Conservation (phyloP, 2,888 invertebrate genomes). For the Drosophila merina region DNA sequence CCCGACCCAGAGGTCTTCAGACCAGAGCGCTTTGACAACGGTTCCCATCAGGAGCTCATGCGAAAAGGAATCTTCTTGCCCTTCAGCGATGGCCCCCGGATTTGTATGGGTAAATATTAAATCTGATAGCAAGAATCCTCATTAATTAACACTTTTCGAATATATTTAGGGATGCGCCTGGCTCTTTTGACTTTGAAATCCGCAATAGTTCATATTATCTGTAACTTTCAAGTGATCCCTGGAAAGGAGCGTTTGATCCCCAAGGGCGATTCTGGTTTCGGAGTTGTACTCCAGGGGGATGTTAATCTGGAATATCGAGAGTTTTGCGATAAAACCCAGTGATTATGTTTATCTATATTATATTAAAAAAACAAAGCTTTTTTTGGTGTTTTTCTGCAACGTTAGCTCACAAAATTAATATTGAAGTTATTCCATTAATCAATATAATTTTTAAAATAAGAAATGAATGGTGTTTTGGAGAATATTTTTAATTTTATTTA, state of each 20-base stretch:
- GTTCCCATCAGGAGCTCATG: conserved; percentile 58
- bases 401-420: no score
- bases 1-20: conserved; percentile 66
- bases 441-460: no score
- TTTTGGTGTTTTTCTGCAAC: no score
- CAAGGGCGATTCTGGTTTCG: conserved; percentile 58
- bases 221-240: conserved; percentile 58
- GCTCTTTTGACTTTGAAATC: conserved; percentile 69
- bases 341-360: not conserved
- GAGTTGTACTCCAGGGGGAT: conserved; percentile 65
- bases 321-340: conserved; percentile 30
- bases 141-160: not conserved
- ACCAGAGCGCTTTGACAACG: conserved; percentile 80
- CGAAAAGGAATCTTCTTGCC: conserved; percentile 76
- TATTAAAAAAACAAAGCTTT: not conserved
- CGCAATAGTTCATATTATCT: conserved; percentile 63
- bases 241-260: conserved; percentile 20
- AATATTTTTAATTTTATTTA: no score
- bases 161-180: conserved; percentile 62
- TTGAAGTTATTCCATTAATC: no score
- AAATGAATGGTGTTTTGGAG: no score
- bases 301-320: conserved; percentile 65
- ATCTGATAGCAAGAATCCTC: no score
- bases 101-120: conserved; percentile 72
- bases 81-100: conserved; percentile 81